Percentiles rank a stretch among this genome's conserved stretches.
These are phyloP conservation scores for Argyresthia goedartella DNA, from an alignment of 2,888 invertebrate genomes.

Conservation along the genomic window DNA sequence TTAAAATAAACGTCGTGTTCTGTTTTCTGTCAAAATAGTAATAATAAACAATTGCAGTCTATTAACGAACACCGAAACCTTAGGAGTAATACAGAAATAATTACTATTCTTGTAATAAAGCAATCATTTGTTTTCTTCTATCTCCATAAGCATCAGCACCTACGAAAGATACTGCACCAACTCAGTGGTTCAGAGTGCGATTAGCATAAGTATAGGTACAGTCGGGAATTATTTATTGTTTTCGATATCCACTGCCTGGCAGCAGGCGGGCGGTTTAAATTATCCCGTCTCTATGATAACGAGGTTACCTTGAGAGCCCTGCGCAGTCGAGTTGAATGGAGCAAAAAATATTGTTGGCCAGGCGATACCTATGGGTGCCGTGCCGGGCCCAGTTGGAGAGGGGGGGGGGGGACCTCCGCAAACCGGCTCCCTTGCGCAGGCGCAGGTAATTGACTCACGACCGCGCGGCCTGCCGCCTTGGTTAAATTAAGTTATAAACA, in stretches of 20 bases:
- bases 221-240: slow-evolving; percentile 17
- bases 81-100: too few relatives aligned
- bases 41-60: too few relatives aligned
- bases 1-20: too few relatives aligned
- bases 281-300: slow-evolving; percentile 17
- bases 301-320: slow-evolving; percentile 24
- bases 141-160: not conserved
- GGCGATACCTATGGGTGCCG: slow-evolving; percentile 16
- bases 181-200: slow-evolving; percentile 17
- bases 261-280: slow-evolving; percentile 6
- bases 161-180: slow-evolving; percentile 11
- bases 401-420: slow-evolving; percentile 30
- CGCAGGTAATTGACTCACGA: slow-evolving; percentile 56
- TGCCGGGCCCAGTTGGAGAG: slow-evolving; percentile 19
- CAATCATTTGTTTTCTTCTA: not conserved
- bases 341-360: slow-evolving; percentile 28
- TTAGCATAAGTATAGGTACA: slow-evolving; percentile 19
- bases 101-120: too few relatives aligned
- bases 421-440: slow-evolving; percentile 59
- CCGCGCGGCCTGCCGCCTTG: not conserved
- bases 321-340: slow-evolving; percentile 15
- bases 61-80: too few relatives aligned
- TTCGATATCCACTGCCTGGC: slow-evolving; percentile 8
- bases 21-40: too few relatives aligned
- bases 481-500: slow-evolving; percentile 17